These are phyloP conservation scores for Misgurnus mizolepis DNA, from an alignment of 2,113 vertebrate genomes.

Conservation along the genomic window DNA sequence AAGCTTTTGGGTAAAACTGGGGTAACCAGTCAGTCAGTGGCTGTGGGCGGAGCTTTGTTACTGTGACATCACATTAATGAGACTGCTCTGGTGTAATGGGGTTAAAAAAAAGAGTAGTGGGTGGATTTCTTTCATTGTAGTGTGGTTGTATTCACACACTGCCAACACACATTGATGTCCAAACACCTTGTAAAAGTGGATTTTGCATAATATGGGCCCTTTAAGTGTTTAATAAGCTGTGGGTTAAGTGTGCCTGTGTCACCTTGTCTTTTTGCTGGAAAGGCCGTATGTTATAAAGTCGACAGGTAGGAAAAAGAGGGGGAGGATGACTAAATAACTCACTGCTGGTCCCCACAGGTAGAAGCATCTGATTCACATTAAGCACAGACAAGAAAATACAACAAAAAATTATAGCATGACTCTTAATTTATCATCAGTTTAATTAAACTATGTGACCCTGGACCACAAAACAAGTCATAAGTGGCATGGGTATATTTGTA, in stretches of 20 bases:
- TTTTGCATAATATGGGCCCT: no score
- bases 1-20: no score
- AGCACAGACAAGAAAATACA: slow-evolving; percentile 3
- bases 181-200: no score
- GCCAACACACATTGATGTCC: no score
- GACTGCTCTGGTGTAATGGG: no score
- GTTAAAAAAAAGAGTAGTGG: no score
- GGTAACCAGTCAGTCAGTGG: no score
- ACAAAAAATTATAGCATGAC: not conserved
- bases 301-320: slow-evolving; percentile 80
- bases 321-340: slow-evolving; percentile 86
- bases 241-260: slow-evolving; percentile 4
- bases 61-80: no score
- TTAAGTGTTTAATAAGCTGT: not conserved
- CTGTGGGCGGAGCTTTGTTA: no score
- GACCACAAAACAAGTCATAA: no score
- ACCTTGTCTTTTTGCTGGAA: slow-evolving; percentile 83
- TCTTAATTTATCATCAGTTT: not conserved
- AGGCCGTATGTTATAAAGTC: slow-evolving; percentile 79
- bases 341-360: slow-evolving; percentile 77
- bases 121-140: not conserved
- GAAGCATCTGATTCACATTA: slow-evolving; percentile 74
- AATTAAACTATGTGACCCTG: no score
- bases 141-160: not conserved
- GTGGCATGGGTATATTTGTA: no score